phyloP scores from a whole-genome alignment of 1,140 invertebrate species.

The Protaetia brevitarsis region DNA sequence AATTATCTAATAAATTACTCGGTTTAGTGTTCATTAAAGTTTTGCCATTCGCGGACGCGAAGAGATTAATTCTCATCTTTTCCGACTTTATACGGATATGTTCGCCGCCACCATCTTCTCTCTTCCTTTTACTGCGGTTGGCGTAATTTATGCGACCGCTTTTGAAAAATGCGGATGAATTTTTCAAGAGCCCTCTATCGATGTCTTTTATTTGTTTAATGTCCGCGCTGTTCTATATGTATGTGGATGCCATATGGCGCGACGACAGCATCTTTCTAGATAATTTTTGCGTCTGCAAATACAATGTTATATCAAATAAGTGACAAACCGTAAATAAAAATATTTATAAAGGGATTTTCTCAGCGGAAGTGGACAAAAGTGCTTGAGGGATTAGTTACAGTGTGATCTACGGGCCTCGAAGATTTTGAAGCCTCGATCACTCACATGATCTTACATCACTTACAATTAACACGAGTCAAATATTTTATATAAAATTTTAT shows the following conservation, averaged over 20 bases:
- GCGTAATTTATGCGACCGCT: background rate
- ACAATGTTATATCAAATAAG: background rate
- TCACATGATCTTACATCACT: no score
- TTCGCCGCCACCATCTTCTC: background rate
- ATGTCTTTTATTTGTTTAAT: background rate
- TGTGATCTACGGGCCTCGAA: no score
- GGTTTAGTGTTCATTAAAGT: background rate
- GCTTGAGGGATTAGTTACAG: no score
- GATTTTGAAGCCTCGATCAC: no score
- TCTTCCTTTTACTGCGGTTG: background rate
- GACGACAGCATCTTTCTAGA: background rate
- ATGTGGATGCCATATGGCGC: background rate
- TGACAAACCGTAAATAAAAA: no score
- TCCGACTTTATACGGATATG: background rate
- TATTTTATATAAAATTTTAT: no score
- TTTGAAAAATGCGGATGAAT: background rate
- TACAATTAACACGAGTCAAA: no score
- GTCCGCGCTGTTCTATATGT: background rate
- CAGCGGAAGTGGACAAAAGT: no score
- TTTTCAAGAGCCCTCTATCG: background rate
- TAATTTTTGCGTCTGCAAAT: background rate
- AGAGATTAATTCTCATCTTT: background rate
- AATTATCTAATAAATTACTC: background rate
- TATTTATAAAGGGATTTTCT: no score
- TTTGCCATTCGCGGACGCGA: background rate